Evolutionary conservation across 2,797 vertebrate species (phyloP).

Genomic region (Oreonectes daqikongensis): DNA sequence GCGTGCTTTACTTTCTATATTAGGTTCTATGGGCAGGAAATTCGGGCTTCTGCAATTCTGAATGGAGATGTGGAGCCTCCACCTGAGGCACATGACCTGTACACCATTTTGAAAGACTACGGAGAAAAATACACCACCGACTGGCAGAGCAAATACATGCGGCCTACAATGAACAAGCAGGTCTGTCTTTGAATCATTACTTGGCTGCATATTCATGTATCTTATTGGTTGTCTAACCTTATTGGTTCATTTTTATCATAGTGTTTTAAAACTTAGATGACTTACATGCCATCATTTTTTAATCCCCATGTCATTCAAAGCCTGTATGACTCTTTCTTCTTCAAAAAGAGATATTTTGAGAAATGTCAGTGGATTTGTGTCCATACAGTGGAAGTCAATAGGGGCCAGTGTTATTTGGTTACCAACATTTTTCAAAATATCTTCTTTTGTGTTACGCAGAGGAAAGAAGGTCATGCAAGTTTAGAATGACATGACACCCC

Average conservation of each 20-base stretch:
- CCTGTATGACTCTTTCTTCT: too few relatives aligned
- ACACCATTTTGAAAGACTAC: conserved; percentile 84
- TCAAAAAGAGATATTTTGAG: too few relatives aligned
- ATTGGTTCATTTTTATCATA: not conserved
- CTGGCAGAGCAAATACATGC: conserved; percentile 73
- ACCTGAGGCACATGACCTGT: conserved; percentile 82
- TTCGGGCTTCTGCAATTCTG: conserved; percentile 89
- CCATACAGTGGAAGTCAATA: too few relatives aligned
- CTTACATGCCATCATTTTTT: too few relatives aligned
- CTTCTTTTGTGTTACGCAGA: too few relatives aligned
- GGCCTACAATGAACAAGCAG: conserved; percentile 57
- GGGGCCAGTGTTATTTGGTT: too few relatives aligned
- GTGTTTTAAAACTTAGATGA: not conserved
- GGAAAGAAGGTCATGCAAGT: too few relatives aligned
- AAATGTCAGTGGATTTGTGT: too few relatives aligned
- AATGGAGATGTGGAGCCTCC: conserved; percentile 88
- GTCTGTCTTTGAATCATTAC: conserved; percentile 49
- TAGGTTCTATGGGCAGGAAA: conserved; percentile 90
- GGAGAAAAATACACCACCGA: conserved; percentile 83
- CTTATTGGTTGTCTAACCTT: not conserved
- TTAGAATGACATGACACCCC: not conserved
- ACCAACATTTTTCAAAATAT: too few relatives aligned
- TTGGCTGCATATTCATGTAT: not conserved
- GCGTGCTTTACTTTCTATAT: not conserved
- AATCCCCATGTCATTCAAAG: too few relatives aligned